Evolutionary conservation across 2,113 vertebrate genomes (phyloP).

Genomic region (Corvus moneduloides): DNA sequence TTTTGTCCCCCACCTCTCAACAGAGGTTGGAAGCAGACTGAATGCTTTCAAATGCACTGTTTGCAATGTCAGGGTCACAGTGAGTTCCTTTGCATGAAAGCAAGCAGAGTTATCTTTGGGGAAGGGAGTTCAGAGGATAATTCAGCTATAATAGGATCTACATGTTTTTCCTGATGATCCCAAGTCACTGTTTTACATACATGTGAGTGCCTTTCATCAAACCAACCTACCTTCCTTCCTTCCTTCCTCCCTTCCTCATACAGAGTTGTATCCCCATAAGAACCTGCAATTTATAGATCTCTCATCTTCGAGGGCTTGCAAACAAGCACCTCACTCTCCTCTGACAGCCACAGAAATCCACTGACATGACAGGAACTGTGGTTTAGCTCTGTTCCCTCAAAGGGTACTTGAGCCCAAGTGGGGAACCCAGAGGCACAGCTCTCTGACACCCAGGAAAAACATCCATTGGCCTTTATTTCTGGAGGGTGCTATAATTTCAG

Average conservation of each 20-base stretch:
- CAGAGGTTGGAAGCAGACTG: not conserved
- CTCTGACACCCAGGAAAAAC: not conserved
- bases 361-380: not conserved
- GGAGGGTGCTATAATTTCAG: not conserved
- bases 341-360: not conserved
- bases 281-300: not conserved
- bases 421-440: not conserved
- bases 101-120: not conserved
- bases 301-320: accelerated
- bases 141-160: not conserved
- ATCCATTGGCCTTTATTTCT: not conserved
- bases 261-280: not conserved
- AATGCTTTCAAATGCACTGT: not conserved
- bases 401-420: not conserved
- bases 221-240: not conserved
- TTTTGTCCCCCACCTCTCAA: not conserved
- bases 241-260: not conserved
- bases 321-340: not conserved
- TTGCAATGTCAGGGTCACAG: not conserved
- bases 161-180: not conserved
- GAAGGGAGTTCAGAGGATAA: not conserved
- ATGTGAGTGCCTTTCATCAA: not conserved
- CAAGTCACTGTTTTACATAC: not conserved
- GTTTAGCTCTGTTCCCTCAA: not conserved
- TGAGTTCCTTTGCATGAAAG: not conserved